Percentiles rank a stretch among this genome's conserved stretches.
Evolutionary conservation across 2,797 vertebrate genomes (phyloP).

Genomic region (Xerus rutilus): DNA sequence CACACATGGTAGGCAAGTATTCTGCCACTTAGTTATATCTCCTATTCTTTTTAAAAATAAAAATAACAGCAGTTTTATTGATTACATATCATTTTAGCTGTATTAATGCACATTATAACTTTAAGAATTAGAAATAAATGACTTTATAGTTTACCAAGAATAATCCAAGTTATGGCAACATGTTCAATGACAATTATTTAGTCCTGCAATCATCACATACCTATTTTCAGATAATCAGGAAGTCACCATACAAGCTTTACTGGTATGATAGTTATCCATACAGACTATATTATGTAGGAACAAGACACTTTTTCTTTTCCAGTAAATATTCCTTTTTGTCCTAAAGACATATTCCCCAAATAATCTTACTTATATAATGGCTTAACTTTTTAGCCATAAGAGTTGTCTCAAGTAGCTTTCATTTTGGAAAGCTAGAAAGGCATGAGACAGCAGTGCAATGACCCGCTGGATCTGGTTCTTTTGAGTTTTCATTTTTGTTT

Average conservation of each 20-base stretch:
- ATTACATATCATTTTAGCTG: conserved; percentile 57
- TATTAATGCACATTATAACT: conserved; percentile 63
- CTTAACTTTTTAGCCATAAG: neutral
- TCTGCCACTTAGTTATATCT: no score
- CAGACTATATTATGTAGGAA: neutral
- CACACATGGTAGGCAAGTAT: no score
- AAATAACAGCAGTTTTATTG: conserved; percentile 82
- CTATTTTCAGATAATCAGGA: conserved; percentile 5
- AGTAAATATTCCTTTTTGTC: neutral
- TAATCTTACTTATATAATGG: neutral
- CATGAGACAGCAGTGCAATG: neutral
- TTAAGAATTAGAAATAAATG: conserved; percentile 72
- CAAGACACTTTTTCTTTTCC: neutral
- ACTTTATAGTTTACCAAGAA: conserved; percentile 56
- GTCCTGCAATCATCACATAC: neutral
- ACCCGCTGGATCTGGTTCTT: neutral
- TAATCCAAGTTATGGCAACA: conserved; percentile 20
- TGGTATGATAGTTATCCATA: neutral
- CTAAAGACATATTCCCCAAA: neutral
- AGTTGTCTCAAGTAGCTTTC: neutral
- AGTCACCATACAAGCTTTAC: neutral
- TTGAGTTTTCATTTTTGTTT: conserved; percentile 58
- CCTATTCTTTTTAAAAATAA: conserved; percentile 46
- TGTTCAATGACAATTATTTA: conserved; percentile 12
- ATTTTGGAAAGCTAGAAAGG: neutral